Evolutionary conservation across 1,140 invertebrate genomes (phyloP).

Genomic region (Caenorhabditis brenneri): DNA sequence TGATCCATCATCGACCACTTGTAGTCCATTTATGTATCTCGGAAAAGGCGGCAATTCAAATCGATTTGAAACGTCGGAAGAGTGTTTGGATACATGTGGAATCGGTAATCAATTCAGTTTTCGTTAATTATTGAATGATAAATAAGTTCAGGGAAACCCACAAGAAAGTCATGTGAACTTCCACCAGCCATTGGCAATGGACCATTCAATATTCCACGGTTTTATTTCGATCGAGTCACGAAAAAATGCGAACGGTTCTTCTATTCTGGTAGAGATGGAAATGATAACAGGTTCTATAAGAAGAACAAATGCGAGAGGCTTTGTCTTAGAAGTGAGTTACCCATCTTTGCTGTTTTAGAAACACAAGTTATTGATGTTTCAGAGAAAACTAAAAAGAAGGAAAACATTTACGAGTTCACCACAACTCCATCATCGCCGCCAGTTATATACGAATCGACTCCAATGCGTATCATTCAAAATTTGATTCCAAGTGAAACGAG

Average conservation of each 20-base stretch:
- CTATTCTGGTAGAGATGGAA: constrained; percentile 54
- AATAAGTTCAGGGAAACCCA: constrained; percentile 48
- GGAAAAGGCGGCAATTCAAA: constrained; percentile 84
- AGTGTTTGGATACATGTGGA: constrained; percentile 49
- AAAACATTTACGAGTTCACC: constrained; percentile 17
- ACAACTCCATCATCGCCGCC: not conserved
- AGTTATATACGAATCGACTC: constrained; percentile 7
- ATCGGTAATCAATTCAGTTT: constrained; percentile 1
- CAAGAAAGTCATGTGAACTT: constrained; percentile 34
- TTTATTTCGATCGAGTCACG: constrained; percentile 53
- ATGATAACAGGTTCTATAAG: constrained; percentile 54
- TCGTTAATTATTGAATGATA: not conserved
- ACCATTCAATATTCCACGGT: constrained; percentile 54
- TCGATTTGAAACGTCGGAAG: constrained; percentile 76
- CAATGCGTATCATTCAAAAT: constrained; percentile 34
- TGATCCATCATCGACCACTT: not conserved
- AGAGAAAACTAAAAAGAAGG: constrained; percentile 49
- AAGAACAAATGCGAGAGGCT: constrained; percentile 50
- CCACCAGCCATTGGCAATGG: constrained; percentile 39
- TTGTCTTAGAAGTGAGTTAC: constrained; percentile 51
- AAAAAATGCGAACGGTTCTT: constrained; percentile 56
- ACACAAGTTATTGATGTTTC: not conserved
- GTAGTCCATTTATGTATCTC: constrained; percentile 77
- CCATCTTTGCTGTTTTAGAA: too few species aligned
- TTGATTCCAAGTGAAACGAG: constrained; percentile 31